Evolutionary conservation across 2,797 vertebrate genomes (phyloP).

Genomic region (Clarias platycephalus): DNA sequence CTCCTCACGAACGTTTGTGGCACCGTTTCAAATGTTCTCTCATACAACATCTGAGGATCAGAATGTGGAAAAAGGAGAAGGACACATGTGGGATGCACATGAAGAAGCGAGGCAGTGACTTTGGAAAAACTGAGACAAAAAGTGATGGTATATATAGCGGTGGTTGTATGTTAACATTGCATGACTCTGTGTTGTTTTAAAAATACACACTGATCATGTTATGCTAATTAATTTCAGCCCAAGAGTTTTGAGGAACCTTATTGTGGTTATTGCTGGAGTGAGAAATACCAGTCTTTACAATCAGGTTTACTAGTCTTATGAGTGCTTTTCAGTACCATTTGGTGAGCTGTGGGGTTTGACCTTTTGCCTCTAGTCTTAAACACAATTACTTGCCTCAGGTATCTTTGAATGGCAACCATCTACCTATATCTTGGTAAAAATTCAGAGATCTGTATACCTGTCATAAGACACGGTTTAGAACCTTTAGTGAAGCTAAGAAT

Average conservation of each 20-base stretch:
- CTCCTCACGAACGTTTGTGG: slow-evolving; percentile 48
- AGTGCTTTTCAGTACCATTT: not conserved
- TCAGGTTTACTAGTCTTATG: not conserved
- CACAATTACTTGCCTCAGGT: not conserved
- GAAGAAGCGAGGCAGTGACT: slow-evolving; percentile 46
- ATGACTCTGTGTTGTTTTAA: slow-evolving; percentile 61
- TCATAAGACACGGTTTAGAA: not conserved
- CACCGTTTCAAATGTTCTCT: slow-evolving; percentile 50
- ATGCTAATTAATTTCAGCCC: slow-evolving; percentile 70
- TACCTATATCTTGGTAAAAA: not conserved
- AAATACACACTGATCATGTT: slow-evolving; percentile 65
- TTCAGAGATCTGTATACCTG: not conserved
- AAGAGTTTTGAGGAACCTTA: slow-evolving; percentile 19
- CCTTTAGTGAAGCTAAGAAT: not conserved
- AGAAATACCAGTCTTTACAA: not conserved
- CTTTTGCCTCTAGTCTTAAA: not conserved
- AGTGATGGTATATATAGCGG: slow-evolving; percentile 58
- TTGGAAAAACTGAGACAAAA: slow-evolving; percentile 44
- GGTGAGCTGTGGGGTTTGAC: not conserved
- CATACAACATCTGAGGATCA: slow-evolving; percentile 38
- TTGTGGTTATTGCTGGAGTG: not conserved
- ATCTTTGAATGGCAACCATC: not conserved
- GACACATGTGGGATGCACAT: slow-evolving; percentile 70
- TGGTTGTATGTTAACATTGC: slow-evolving; percentile 52
- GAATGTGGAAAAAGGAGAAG: slow-evolving; percentile 49